Base-by-base conservation (phyloP, 2,888 invertebrate genomes). In the Geotrupes spiniger region DNA sequence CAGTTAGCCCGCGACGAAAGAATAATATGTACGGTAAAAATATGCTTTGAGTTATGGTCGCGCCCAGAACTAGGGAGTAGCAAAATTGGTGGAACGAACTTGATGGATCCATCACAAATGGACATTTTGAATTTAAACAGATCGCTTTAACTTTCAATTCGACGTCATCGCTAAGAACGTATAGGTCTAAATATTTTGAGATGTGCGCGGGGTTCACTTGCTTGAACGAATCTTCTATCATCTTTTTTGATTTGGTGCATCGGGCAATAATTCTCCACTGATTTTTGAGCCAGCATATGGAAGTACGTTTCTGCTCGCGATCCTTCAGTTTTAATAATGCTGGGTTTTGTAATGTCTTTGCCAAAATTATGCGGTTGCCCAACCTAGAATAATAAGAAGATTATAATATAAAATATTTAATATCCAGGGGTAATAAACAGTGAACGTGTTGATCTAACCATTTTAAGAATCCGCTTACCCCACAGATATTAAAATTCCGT, bases 61-160 rank as follows among this genome's bases (percentile, higher is more conserved):
- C 31, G 0, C n/a, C 37, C 9, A 48, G 27, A 10, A 42, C 38
- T 12, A 48, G 4, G 25, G 29, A 42, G 12, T 48, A 42, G 28
- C 40, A 48, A 10, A 41, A 41, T 4, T 2, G 11, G 14, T 28
- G 16, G 12, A 48, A 48, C 11, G 36, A 21, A 31, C 48, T 48
- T 2, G 42, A 36, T 4, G 48, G 42, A 9, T 48, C 48, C 8
- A 48, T 8, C 1, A 48, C 29, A 21, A 29, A 48, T 3, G 48
- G 48, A 38, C 36, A 48, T 1, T 29, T 42, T 11, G 48, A 48
- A 37, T 26, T 26, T 12, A 48, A 38, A 25, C 48, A 48, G 8
- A 48, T 48, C 9, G 42, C 25, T 21, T 42, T 48, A n/a, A 42
- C 42, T 17, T 48, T 48, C 28, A 48, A 12, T 9, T 48, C 48